phyloP scores from a whole-genome alignment of 1,140 invertebrate genomes.

The Pteromalus puparum region DNA sequence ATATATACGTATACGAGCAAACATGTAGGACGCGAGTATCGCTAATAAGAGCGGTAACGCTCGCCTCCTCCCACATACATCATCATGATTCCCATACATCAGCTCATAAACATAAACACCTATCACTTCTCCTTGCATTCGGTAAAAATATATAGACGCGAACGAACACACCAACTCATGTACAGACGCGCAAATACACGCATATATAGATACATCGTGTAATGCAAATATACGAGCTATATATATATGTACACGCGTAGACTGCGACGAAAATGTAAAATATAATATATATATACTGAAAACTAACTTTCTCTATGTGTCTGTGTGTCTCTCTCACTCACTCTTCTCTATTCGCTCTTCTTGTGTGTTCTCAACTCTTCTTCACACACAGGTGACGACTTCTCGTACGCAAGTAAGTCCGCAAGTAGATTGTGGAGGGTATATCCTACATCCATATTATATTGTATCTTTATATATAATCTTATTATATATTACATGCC shows the following conservation, averaged over 20 bases:
- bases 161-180: not conserved
- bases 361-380: slow-evolving; percentile 52
- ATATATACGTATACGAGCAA: slow-evolving; percentile 13
- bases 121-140: no score
- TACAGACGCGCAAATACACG: not conserved
- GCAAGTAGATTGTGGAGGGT: slow-evolving; percentile 55
- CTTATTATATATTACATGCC: slow-evolving; percentile 33
- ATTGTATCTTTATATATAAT: slow-evolving; percentile 23
- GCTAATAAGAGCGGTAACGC: not conserved
- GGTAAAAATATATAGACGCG: no score
- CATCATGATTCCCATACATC: not conserved
- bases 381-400: slow-evolving; percentile 70
- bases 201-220: not conserved
- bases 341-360: slow-evolving; percentile 69
- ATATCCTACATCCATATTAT: slow-evolving; percentile 47
- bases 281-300: slow-evolving; percentile 54
- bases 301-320: slow-evolving; percentile 72
- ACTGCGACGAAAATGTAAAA: slow-evolving; percentile 46
- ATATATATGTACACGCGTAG: slow-evolving; percentile 4
- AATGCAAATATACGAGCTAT: not conserved
- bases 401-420: slow-evolving; percentile 74
- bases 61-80: not conserved
- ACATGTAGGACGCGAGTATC: not conserved
- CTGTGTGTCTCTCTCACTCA: slow-evolving; percentile 68
- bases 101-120: not conserved